phyloP scores from a whole-genome alignment of 2,113 vertebrate genomes.

The Engystomops pustulosus region DNA sequence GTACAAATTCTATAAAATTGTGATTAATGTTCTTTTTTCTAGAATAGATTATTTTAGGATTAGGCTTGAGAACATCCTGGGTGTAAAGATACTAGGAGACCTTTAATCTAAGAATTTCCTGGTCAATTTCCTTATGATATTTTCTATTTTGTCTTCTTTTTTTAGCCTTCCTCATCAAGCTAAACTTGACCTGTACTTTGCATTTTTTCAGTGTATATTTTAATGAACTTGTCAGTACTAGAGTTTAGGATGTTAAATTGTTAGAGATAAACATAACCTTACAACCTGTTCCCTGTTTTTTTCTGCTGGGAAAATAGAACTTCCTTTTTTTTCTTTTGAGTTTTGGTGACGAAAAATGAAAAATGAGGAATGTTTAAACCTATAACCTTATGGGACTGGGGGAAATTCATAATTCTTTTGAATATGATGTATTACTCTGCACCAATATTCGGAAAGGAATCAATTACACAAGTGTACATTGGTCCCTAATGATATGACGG shows the following conservation, averaged over 20 bases:
- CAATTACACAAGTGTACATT: background rate
- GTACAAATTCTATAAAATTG: background rate
- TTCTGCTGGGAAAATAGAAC: conserved; percentile 63
- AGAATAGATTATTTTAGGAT: background rate
- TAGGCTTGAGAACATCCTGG: conserved; percentile 50
- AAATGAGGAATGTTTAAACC: background rate
- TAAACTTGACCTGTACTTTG: conserved; percentile 71
- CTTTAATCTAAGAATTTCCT: conserved; percentile 34
- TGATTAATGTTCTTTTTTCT: conserved; percentile 16
- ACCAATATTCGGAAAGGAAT: background rate
- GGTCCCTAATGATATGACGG: background rate
- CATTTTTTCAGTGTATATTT: conserved; percentile 71
- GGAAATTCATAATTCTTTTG: background rate
- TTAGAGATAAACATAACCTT: conserved; percentile 74
- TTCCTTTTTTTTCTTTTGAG: conserved; percentile 31
- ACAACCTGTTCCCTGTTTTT: conserved; percentile 70
- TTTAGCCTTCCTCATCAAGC: conserved; percentile 67
- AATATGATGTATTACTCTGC: background rate
- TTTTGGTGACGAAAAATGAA: background rate
- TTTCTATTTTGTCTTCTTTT: conserved; percentile 42
- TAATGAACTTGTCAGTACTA: conserved; percentile 70
- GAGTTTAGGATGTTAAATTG: conserved; percentile 66
- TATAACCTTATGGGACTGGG: background rate
- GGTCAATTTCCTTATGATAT: conserved; percentile 7
- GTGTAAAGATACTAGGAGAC: conserved; percentile 11